Percentiles rank a stretch among this genome's conserved stretches.
phyloP scores from a whole-genome alignment of 2,797 vertebrate species.

The Channa striata region DNA sequence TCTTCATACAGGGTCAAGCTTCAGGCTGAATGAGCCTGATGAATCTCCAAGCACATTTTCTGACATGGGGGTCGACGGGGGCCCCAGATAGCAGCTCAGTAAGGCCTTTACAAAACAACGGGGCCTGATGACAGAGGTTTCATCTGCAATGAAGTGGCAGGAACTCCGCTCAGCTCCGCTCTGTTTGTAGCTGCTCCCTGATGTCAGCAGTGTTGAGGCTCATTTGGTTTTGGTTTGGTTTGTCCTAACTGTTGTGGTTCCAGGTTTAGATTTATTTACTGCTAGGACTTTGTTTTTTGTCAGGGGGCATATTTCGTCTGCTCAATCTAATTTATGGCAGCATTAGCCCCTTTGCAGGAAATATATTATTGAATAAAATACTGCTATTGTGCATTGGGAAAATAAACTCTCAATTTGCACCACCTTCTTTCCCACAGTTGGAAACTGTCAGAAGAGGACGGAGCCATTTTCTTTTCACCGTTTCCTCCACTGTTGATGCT shows the following conservation, averaged over 20 bases:
- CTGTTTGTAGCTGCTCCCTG: slow-evolving; percentile 30
- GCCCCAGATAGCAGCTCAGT: no score
- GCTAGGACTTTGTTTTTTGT: neutral
- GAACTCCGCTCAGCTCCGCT: slow-evolving; percentile 62
- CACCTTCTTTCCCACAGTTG: slow-evolving; percentile 43
- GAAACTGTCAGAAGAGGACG: slow-evolving; percentile 44
- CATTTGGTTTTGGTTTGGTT: slow-evolving; percentile 27
- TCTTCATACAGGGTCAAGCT: slow-evolving; percentile 3
- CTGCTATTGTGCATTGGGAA: slow-evolving; percentile 33
- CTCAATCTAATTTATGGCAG: slow-evolving; percentile 11
- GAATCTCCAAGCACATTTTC: neutral
- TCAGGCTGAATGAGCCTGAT: slow-evolving; percentile 16
- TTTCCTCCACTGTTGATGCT: neutral
- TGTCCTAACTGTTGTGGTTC: slow-evolving; percentile 14
- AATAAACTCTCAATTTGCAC: slow-evolving; percentile 23
- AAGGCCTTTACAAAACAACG: no score
- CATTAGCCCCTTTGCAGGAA: neutral
- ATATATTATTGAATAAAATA: slow-evolving; percentile 9
- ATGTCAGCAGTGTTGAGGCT: slow-evolving; percentile 27
- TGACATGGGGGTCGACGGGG: no score
- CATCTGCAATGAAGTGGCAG: slow-evolving; percentile 51
- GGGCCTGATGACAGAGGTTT: slow-evolving; percentile 48
- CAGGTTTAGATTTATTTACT: slow-evolving; percentile 31
- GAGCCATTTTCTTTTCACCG: slow-evolving; percentile 32
- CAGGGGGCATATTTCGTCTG: neutral